Base-by-base conservation (phyloP, 2,113 vertebrate species). In the Oncorhynchus nerka region DNA sequence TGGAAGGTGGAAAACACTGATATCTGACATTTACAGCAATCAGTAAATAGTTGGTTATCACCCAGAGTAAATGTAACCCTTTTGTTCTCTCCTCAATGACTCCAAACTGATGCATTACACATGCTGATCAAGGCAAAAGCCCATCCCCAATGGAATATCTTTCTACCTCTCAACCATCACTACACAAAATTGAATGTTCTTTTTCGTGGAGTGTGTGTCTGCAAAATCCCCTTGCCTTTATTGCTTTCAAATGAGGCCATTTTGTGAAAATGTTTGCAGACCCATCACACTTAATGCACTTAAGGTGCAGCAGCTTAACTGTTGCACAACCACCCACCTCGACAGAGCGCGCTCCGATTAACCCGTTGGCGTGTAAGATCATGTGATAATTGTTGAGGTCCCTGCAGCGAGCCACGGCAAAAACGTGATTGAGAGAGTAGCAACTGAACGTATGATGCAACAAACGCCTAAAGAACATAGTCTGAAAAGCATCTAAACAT, bases 251-350 rank as follows among this genome's bases (percentile, higher is more conserved):
- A 87, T 49, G 7, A 68, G 22, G 26, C 49, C 66, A 70, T 74
- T 80, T 83, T 69, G 61, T 55, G 69, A 75, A 81, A 84, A 84
- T 82, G 85, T 86, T 88, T 86, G 77, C 81, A 90, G 84, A 79
- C 80, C 39, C 82, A 83, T 86, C 75, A 76, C 81, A 83, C 79
- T 80, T 70, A 75, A 84, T 78, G 75, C 83, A 84, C 83, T 82
- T 71, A 82, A 80, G 77, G 74, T 79, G 67, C 73, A 22, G 15
- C 16, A 57, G 75, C 75, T 79, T 78, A 87, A 84, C 72, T 65
- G 59, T 86, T 83, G 80, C 61, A 32, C 71, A 84, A 80, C 76
- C 79, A 80, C 84, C 80, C 79, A 82, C 75, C 79, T 83, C 0
- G 45, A 13, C 57, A 77, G 62, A 70, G 48, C 28, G 48, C 71